Evolutionary conservation across 2,113 vertebrate species (phyloP).

Genomic region (Reinhardtius hippoglossoides): DNA sequence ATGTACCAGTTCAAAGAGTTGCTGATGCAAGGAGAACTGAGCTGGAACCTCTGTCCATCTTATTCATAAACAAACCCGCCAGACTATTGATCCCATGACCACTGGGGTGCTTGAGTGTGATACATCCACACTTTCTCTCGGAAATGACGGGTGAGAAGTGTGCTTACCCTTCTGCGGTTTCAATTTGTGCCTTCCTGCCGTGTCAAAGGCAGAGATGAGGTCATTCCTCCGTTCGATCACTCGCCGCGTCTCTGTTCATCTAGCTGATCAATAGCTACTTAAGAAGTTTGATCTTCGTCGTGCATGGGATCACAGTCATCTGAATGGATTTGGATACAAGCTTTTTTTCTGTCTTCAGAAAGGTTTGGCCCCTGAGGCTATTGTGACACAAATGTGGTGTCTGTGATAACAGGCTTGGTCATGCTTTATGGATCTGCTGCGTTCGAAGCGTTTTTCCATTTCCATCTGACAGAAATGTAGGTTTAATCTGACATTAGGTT

Average conservation of each 20-base stretch:
- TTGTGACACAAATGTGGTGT: slow-evolving; percentile 58
- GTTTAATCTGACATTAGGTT: slow-evolving; percentile 68
- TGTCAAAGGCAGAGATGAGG: slow-evolving; percentile 72
- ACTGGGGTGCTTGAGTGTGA: slow-evolving; percentile 35
- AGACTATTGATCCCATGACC: slow-evolving; percentile 62
- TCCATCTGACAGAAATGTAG: slow-evolving; percentile 64
- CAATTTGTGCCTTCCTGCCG: slow-evolving; percentile 65
- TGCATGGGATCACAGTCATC: slow-evolving; percentile 63
- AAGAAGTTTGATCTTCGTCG: slow-evolving; percentile 71
- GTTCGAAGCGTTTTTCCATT: slow-evolving; percentile 45
- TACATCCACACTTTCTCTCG: slow-evolving; percentile 52
- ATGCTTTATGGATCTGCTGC: slow-evolving; percentile 70
- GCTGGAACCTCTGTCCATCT: slow-evolving; percentile 14
- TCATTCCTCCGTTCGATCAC: slow-evolving; percentile 54
- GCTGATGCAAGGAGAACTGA: slow-evolving; percentile 54
- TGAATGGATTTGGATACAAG: slow-evolving; percentile 52
- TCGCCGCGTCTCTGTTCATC: slow-evolving; percentile 67
- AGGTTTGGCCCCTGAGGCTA: slow-evolving; percentile 49
- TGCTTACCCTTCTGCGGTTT: slow-evolving; percentile 63
- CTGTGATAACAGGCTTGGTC: slow-evolving; percentile 73
- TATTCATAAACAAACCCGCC: slow-evolving; percentile 50
- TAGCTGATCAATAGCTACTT: slow-evolving; percentile 74
- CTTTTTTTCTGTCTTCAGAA: slow-evolving; percentile 41
- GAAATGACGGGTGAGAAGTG: slow-evolving; percentile 70
- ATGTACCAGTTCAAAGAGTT: slow-evolving; percentile 41